Evolutionary conservation across 2,797 vertebrate genomes (phyloP).

Genomic region (Mus spretus): DNA sequence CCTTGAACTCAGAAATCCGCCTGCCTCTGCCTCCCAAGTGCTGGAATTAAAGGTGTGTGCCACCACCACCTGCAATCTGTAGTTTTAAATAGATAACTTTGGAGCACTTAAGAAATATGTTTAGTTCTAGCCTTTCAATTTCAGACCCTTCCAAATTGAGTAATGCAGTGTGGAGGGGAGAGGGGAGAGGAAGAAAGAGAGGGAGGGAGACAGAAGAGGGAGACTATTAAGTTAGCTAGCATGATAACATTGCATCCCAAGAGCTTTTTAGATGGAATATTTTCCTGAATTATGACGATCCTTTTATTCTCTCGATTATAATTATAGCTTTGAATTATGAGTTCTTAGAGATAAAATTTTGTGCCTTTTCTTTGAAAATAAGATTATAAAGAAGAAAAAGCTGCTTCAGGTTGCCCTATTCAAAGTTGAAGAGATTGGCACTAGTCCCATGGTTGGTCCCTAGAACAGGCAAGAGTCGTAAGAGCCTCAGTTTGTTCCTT

Average conservation of each 20-base stretch:
- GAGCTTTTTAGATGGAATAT: slow-evolving; percentile 40
- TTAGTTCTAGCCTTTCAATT: slow-evolving; percentile 57
- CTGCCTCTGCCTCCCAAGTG: no score
- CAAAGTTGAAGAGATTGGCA: slow-evolving; percentile 37
- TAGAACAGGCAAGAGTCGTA: background rate
- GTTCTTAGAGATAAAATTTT: slow-evolving; percentile 55
- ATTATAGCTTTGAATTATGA: slow-evolving; percentile 52
- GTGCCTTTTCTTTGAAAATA: slow-evolving; percentile 61
- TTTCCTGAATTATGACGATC: background rate
- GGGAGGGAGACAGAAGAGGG: background rate
- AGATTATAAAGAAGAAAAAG: slow-evolving; percentile 24
- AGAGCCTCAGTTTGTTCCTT: background rate
- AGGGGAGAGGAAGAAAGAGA: background rate
- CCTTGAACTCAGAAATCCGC: no score
- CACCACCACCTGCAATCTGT: no score
- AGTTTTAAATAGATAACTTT: slow-evolving; percentile 30
- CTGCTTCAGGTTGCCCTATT: slow-evolving; percentile 8
- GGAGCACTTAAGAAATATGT: slow-evolving; percentile 37
- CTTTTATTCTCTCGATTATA: slow-evolving; percentile 26
- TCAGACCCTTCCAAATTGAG: slow-evolving; percentile 54
- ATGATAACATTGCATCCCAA: background rate
- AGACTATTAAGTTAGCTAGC: background rate
- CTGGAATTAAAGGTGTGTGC: no score
- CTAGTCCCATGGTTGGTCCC: background rate
- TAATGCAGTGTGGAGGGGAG: background rate